Base-by-base conservation (phyloP, 2,113 vertebrate genomes). In the Myrmecobius fasciatus region DNA sequence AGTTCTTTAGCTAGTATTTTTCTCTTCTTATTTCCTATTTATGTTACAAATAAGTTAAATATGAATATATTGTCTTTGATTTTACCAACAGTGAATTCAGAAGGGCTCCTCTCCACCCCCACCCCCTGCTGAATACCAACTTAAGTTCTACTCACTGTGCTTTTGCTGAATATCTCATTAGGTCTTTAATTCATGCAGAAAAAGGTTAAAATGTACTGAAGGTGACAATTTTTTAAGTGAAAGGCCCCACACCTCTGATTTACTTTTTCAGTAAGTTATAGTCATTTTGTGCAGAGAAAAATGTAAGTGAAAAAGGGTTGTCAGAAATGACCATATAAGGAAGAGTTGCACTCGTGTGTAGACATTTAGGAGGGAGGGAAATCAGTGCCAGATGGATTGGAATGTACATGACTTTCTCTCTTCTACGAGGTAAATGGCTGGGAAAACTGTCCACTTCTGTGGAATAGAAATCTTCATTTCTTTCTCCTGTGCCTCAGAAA, bases 21-120 rank as follows among this genome's bases (percentile, higher is more conserved):
- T 94, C 94, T 75, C 75, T 93, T 53, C 52, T 88, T 96, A 94
- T 95, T 97, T 95, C 11, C 52, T 97, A 92, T 94, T 96, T 96
- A 93, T 95, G 31, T 91, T 93, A 96, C n/a, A 11, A 95, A 31
- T n/a, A 26, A 96, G 97, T 98, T 96, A 98, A 98, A 98, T 97
- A 98, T 97, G 98, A 98, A 98, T 97, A 95, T 89, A 97, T 96
- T 3, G 90, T 53, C 93, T 98, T 98, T 98, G 94, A 97, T 98
- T 98, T 97, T 91, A 75, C 97, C 67, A 95, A 53, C 24, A 93
- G 51, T 92, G 46, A 48, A 28, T 95, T 53, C 53, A 97, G 96
- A 96, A 95, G 8, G 7, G 89, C 52, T 91, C 96, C 24, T 24
- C 53, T 24, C 53, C 24, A 97, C 95, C 49, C 49, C 49, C 9